Percentiles rank a stretch among this genome's conserved stretches.
Evolutionary conservation across 2,797 vertebrate genomes (phyloP).

Genomic region (Hippoglossus hippoglossus): DNA sequence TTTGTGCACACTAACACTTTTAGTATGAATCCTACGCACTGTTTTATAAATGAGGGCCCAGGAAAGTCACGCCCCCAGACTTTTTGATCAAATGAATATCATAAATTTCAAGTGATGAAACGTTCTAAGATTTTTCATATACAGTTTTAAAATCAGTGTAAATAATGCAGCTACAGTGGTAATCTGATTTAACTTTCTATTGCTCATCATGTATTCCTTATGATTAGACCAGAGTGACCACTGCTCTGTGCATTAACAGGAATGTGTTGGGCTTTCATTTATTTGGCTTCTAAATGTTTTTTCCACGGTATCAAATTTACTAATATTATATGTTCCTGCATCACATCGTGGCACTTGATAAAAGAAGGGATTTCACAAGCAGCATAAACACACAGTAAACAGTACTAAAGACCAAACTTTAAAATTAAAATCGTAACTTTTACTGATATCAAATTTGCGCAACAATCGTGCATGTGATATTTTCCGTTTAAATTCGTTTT

Average conservation of each 20-base stretch:
- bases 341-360: conserved; percentile 18
- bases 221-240: background rate
- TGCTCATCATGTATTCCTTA: background rate
- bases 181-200: conserved; percentile 26
- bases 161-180: background rate
- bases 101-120: background rate
- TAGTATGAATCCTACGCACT: too few species aligned
- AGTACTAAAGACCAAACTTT: too few species aligned
- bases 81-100: too few species aligned
- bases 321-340: conserved; percentile 17
- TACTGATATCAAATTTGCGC: too few species aligned
- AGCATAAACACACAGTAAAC: too few species aligned
- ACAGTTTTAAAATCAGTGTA: background rate
- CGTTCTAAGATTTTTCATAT: background rate
- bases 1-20: too few species aligned
- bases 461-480: too few species aligned
- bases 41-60: too few species aligned
- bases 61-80: too few species aligned
- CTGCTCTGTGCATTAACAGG: conserved; percentile 8
- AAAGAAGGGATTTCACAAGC: conserved; percentile 19
- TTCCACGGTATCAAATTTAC: conserved; percentile 13
- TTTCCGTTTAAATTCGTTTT: too few species aligned
- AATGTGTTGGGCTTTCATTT: conserved; percentile 15
- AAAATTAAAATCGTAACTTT: too few species aligned
- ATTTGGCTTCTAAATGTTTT: conserved; percentile 21